Base-by-base conservation (phyloP, 2,797 vertebrate genomes). In the Botia almorhae region DNA sequence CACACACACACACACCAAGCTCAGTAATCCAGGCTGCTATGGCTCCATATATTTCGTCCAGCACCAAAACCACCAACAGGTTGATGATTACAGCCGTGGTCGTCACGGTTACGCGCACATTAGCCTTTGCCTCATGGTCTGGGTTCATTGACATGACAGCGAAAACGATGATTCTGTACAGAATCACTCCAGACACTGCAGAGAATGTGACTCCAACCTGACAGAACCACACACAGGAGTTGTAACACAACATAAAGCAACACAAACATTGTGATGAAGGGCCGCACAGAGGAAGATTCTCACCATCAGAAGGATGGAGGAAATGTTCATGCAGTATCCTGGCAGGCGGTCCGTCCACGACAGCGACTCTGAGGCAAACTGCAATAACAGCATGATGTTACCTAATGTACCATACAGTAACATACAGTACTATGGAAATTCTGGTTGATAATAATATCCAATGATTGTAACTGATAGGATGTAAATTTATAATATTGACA, bases 11-110 rank as follows among this genome's bases (percentile, higher is more conserved):
- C 78, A 77, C 94, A 99, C 98, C 97, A 11, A 99, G 96, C 91
- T 98, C 95, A 58, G 98, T 99, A 83, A 99, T 94, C 97, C 97
- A 98, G 69, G 94, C 95, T 69, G 98, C 97, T 63, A 99, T 96
- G 0, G 93, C 94, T 3, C 97, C 97, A 0, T 99, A 99, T 82
- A 99, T 98, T 90, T 99, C 98, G 29, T 99, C 98, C 81, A 99
- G 88, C 87, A 99, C 95, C 81, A 99, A 94, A 77, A 99, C 97
- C 39, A 98, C 95, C 74, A 99, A 88, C 16, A 99, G 95, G 93
- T 99, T 99, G 84, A 99, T 96, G 93, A 99, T 91, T 89, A 99
- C 98, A 0, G 96, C 96, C 0, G 97, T 99, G 13, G 98, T 96
- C 0, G 96, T 97, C 85, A 99, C 98, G 0, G 96, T 98, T 87